Evolutionary conservation across 1,140 invertebrate species (phyloP), one percentile per base, ranked within the genome.

Genomic region (Samia ricini): DNA sequence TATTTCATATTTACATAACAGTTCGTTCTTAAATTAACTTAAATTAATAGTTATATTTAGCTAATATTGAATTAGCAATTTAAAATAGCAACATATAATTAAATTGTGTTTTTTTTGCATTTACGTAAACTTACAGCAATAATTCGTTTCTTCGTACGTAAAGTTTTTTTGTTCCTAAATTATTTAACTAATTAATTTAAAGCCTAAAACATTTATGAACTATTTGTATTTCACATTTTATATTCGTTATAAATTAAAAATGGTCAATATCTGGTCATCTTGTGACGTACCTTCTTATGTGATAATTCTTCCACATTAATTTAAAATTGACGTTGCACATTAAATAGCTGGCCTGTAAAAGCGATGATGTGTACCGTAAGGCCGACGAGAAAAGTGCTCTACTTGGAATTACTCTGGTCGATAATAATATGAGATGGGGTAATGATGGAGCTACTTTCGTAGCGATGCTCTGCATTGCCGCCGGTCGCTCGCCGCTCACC

Each of bases 401-500:
- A 63, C 63, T 71, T 51, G 66, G 61, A 20, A 62, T 74, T 15
- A 68, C 51, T 21, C 61, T 74, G 57, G 74, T 63, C 23, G 63
- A 49, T 33, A 76, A 22, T 19, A 77, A 63, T 23, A 80, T 33
- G 7, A 72, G 56, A 8, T 62, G 50, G 10, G 68, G 54, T 21
- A 78, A 33, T 2, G 76, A 81, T 66, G 87, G 91, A 77, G 84
- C 80, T 77, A 85, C 56, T 68, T 72, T 76, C 15, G 64, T 89
- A 69, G 85, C 92, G 72, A 85, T 92, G 85, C 92, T 93, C 77
- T 95, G 94, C 94, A 95, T 95, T 49, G 94, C 94, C 10, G 94
- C 94, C 51, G 94, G 94, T 77, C 94, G 93, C 83, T 95, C 94
- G 1, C 94, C 94, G 66, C 93, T 93, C 67, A 94, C 91, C 61